Evolutionary conservation across 2,797 vertebrate genomes (phyloP), one percentile per base, ranked within the genome.

Genomic region (Bradypodion pumilum): DNA sequence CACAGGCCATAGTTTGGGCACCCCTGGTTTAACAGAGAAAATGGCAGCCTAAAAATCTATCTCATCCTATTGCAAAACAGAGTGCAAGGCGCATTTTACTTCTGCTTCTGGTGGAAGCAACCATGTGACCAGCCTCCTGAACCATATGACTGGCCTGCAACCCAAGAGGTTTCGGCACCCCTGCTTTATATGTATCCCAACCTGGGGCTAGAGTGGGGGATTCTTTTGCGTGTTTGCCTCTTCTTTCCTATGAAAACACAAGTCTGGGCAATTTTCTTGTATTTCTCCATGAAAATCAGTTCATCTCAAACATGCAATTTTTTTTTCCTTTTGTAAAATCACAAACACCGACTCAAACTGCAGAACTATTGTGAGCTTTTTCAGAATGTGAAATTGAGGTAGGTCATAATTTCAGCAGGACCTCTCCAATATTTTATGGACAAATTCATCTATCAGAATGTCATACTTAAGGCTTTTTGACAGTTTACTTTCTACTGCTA

Each of bases 351-450:
- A n/a, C 52, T 75, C 69, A 62, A 49, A 84, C 66, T 0, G 46
- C 27, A 66, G 88, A 85, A 89, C 15, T 27, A 78, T 78, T 63
- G 68, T 37, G 86, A 89, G 2, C 75, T 16, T 82, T 91, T 87
- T 70, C 29, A 87, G 81, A 80, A 66, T 25, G 56, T 74, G 76
- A 35, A 84, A 87, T 81, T 80, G 63, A 86, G 25, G n/a, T 65
- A 86, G 83, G 72, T 84, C 78, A 69, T 25, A 44, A 46, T 91
- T 92, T 91, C 78, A 87, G 83, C 78, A 21, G 74, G 85, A 85
- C 42, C 13, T 37, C 86, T 81, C 78, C 59, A 78, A 69, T 81
- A 85, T 81, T 90, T 65, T 84, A 78, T 78, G 68, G 85, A 83
- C 37, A 87, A 65, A 89, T 89, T 81, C 87, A 44, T 87, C 66